A percentile compares a stretch with the other conserved stretches of the same genome.
phyloP scores from a whole-genome alignment of 2,113 vertebrate genomes.

The Daubentonia madagascariensis region DNA sequence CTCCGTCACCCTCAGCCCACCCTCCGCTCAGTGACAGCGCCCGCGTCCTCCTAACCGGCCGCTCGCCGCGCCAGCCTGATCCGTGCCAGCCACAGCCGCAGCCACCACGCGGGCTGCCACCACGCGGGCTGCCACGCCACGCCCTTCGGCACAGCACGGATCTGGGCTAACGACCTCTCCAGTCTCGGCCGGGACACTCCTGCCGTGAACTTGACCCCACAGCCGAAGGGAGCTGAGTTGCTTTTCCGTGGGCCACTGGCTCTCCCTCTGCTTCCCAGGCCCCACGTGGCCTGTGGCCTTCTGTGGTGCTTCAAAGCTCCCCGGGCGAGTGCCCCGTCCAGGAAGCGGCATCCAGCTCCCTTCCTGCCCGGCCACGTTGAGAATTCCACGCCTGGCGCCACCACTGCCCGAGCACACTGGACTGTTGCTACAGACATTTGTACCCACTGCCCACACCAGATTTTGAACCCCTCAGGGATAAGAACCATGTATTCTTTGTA shows the following conservation, averaged over 20 bases:
- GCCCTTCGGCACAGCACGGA: not conserved
- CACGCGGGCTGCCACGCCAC: not conserved
- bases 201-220: not conserved
- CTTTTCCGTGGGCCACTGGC: not conserved
- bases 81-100: no score
- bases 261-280: not conserved
- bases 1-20: fast-evolving
- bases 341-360: fast-evolving
- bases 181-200: not conserved
- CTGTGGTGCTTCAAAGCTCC: not conserved
- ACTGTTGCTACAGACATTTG: not conserved
- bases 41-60: no score
- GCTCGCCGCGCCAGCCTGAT: fast-evolving
- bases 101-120: not conserved
- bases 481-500: no score
- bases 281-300: fast-evolving
- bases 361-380: not conserved
- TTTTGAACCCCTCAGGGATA: no score
- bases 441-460: no score
- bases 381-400: not conserved
- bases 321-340: not conserved
- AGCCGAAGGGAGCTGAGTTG: fast-evolving
- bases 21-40: fast-evolving
- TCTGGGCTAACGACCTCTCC: no score
- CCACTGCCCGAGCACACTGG: not conserved